Base-by-base conservation (phyloP, 2,888 invertebrate genomes). In the Allacma fusca region DNA sequence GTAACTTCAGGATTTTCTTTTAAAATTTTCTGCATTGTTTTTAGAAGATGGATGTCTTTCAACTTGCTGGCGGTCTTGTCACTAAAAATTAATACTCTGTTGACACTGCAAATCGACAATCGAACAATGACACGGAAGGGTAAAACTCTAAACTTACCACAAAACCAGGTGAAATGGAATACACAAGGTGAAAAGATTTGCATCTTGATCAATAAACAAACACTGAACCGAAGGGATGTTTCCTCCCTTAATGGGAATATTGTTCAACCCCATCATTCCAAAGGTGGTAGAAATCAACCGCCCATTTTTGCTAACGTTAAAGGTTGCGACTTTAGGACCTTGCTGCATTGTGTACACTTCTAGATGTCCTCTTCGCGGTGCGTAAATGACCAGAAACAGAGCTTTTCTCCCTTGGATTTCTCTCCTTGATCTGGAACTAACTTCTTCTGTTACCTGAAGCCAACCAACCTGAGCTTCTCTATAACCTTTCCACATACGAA, bases 401-500 rank as follows among this genome's bases (percentile, higher is more conserved):
- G 92, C 92, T 77, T 91, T 89, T 84, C 91, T 89, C 50, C 82
- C 82, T 24, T n/a, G n/a, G n/a, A 74, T 70, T 13, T 76, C 70
- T 9, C 59, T 64, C 34, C 65, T 43, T 21, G 78, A 64, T 64
- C 76, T 80, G 0, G 82, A 82, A 13, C 79, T 80, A 28, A 81
- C 78, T 80, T 90, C 91, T 85, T 94, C 94, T 43, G 90, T 89
- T 0, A 94, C 93, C 87, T 95, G 93, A 62, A 98, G 88, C 91
- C 97, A 98, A 1, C 94, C 95, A 86, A 96, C 95, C 86, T 98
- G 94, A 0, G 98, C 97, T 86, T 98, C 96, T 72, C 98, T 90
- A 87, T 96, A 98, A 2, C 98, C 98, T 88, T 98, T 98, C 90
- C 97, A 96, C 85, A 97, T 91, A 73, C 95, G 90, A 57, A 97